Base-by-base conservation (phyloP, 2,797 vertebrate species). In the Xenopus petersii region DNA sequence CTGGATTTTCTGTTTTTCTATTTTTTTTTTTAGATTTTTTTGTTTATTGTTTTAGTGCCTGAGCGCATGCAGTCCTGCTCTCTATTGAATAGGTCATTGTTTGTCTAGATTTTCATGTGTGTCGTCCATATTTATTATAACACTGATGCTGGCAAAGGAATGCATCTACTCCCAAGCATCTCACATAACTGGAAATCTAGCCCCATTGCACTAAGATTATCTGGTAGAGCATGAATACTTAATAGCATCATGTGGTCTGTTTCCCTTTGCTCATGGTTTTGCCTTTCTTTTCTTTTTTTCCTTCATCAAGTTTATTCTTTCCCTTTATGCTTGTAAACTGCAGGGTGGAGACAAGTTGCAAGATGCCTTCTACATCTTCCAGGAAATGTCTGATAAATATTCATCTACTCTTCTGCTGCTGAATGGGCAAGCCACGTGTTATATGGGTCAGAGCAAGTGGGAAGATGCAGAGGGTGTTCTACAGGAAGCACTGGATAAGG, bases 321-420 rank as follows among this genome's bases (percentile, higher is more conserved):
- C 16, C 55, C n/a, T 15, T 16, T 56, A 15, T 26, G 47, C 17
- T 12, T 49, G 24, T 70, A 60, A 11, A 51, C 47, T 74, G 81
- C 2, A 98, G 97, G 97, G 97, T 0, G 95, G 95, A 2, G 96
- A 98, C 81, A 98, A 98, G 85, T 83, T 99, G 56, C 97, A 99
- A 80, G 97, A 98, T 0, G 95, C 96, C 6, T 99, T 94, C 81
- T 99, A 99, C 90, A 98, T 98, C 86, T 98, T 98, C 89, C 97
- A 99, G 79, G 97, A 99, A 89, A 94, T 98, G 94, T 93, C 95
- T 0, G 97, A 99, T 83, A 98, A 98, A 71, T 96, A 95, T 83
- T 94, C 93, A 0, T 75, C 96, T 30, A 98, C 97, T 0, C 90
- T 98, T 72, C 88, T 98, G 64, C 93, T 99, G 11, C 91, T 99